Conservation (phyloP, 2,797 vertebrate genomes). For the Mycteria americana region DNA sequence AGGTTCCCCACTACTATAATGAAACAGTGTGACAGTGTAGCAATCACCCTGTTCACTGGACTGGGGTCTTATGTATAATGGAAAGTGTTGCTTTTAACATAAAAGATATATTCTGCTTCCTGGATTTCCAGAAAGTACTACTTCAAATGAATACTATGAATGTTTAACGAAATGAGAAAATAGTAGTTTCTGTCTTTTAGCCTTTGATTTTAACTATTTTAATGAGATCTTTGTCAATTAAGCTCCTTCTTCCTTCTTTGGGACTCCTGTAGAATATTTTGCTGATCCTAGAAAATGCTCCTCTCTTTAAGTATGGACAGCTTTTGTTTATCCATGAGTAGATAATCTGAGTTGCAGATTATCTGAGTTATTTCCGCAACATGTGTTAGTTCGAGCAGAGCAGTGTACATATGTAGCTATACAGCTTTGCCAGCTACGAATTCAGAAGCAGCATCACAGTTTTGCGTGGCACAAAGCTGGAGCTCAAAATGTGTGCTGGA, state of each 20-base stretch:
- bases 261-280: neutral
- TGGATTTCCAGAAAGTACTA: neutral
- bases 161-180: neutral
- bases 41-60: neutral
- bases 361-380: neutral
- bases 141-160: neutral
- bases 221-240: neutral
- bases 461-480: neutral
- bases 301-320: neutral
- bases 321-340: neutral
- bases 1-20: neutral
- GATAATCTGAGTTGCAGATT: neutral
- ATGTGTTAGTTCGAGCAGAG: neutral
- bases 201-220: neutral
- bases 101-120: neutral
- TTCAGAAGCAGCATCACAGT: neutral
- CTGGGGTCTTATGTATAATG: neutral
- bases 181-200: neutral
- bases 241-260: neutral
- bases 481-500: neutral
- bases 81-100: neutral
- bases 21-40: neutral
- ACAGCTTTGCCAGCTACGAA: neutral
- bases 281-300: neutral
- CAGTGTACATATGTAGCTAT: rapidly evolving